phyloP scores from a whole-genome alignment of 2,888 invertebrate genomes.

The Drosophila nigricruria region DNA sequence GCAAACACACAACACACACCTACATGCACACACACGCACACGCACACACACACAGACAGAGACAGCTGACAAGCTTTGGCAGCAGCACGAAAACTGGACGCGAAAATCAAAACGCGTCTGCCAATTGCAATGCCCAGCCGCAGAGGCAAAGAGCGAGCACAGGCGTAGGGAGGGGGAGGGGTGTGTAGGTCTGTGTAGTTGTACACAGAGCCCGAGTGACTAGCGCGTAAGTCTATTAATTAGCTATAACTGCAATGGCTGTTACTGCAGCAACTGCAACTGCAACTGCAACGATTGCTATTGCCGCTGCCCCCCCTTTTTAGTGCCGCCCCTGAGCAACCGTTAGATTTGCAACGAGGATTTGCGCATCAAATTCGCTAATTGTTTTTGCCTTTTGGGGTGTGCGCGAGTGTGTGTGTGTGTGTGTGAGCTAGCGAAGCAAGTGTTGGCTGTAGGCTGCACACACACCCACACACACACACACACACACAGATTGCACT shows the following conservation, averaged over 20 bases:
- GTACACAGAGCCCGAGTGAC: slow-evolving; percentile 20
- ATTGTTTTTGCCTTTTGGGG: slow-evolving; percentile 74
- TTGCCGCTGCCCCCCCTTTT: not conserved
- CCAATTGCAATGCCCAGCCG: slow-evolving; percentile 4
- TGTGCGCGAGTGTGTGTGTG: slow-evolving; percentile 6
- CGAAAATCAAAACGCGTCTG: slow-evolving; percentile 35
- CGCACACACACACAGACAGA: not conserved
- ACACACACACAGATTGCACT: slow-evolving; percentile 2
- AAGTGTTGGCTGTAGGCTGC: slow-evolving; percentile 15
- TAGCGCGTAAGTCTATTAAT: slow-evolving; percentile 73
- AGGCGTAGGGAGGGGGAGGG: not conserved
- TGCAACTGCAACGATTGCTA: slow-evolving; percentile 2
- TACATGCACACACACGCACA: slow-evolving; percentile 12
- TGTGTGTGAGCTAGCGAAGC: slow-evolving; percentile 18
- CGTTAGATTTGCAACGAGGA: slow-evolving; percentile 71
- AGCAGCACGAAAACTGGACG: slow-evolving; percentile 38
- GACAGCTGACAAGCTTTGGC: slow-evolving; percentile 69
- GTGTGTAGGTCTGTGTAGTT: not conserved
- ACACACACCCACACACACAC: slow-evolving; percentile 21
- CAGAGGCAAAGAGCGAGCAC: not conserved
- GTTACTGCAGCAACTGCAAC: not conserved
- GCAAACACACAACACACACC: slow-evolving; percentile 56
- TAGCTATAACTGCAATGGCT: slow-evolving; percentile 59
- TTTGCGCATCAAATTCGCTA: slow-evolving; percentile 80
- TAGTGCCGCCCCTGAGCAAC: slow-evolving; percentile 1